Percentiles rank a stretch among this genome's conserved stretches.
Evolutionary conservation across 2,888 invertebrate genomes (phyloP).

Genomic region (Allygus modestus): DNA sequence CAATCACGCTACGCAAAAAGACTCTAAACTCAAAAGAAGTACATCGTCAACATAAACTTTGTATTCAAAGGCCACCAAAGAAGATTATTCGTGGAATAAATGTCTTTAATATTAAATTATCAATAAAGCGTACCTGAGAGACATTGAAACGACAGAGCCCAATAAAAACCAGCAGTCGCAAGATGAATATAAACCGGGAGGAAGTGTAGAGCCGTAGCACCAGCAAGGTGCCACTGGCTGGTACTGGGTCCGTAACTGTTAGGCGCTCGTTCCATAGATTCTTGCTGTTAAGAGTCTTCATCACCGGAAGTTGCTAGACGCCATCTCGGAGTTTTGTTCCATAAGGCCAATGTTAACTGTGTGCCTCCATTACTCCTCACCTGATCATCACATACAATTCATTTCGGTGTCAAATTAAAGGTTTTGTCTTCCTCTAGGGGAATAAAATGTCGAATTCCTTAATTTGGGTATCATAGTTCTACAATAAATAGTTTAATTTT

Average conservation of each 20-base stretch:
- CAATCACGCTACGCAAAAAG: neutral
- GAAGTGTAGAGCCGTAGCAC: neutral
- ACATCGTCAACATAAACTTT: neutral
- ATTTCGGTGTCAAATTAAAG: no score
- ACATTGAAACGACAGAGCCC: neutral
- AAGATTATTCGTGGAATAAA: slow-evolving; percentile 30
- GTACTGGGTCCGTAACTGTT: neutral
- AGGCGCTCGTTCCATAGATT: slow-evolving; percentile 10
- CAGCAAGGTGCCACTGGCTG: neutral
- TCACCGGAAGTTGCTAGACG: no score
- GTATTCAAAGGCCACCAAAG: slow-evolving; percentile 32
- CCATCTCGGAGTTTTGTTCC: no score
- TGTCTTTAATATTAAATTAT: slow-evolving; percentile 23
- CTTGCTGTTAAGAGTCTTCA: no score
- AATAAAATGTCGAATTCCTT: no score
- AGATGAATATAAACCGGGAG: slow-evolving; percentile 25
- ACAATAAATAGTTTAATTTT: no score
- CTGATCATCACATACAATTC: no score
- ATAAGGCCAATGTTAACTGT: no score
- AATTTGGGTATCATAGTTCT: no score
- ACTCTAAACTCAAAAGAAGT: neutral
- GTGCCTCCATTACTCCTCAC: no score
- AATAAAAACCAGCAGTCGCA: slow-evolving; percentile 31
- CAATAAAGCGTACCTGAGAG: slow-evolving; percentile 40
- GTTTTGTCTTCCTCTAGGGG: no score